These are phyloP conservation scores for Clavelina lepadiformis DNA, from an alignment of 23 tunicate species.

Conservation along the genomic window DNA sequence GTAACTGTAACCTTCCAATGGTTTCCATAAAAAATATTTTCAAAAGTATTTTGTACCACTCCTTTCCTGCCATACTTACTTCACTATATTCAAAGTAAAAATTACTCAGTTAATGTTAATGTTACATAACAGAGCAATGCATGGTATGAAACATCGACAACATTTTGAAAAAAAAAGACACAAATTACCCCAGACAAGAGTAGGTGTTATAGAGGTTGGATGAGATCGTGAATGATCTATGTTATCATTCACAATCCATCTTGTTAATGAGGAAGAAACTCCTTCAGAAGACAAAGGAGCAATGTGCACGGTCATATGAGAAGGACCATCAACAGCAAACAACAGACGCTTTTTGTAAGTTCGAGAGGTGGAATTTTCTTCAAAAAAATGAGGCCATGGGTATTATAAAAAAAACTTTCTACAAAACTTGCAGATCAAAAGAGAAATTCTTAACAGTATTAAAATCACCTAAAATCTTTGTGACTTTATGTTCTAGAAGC, in stretches of 20 bases:
- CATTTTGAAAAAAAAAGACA: no score
- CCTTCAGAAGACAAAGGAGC: constrained; percentile 22
- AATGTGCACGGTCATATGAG: constrained; percentile 56
- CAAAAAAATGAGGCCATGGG: neutral
- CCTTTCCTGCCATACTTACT: no score
- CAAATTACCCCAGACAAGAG: no score
- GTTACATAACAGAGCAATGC: no score
- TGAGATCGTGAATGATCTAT: neutral
- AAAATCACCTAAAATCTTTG: no score
- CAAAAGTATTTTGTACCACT: no score
- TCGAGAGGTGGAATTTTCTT: constrained; percentile 38
- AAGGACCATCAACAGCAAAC: constrained; percentile 44
- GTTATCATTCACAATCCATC: constrained; percentile 47
- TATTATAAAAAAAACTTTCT: neutral
- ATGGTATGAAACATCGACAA: no score
- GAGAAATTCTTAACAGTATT: neutral
- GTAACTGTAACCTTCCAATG: no score
- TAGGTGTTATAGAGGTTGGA: no score
- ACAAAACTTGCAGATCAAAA: neutral
- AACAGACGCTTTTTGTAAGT: constrained; percentile 10
- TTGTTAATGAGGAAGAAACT: constrained; percentile 10
- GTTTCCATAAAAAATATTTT: no score
- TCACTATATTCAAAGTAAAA: no score
- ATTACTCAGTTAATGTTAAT: no score
- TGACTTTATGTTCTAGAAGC: neutral